Percentiles rank a stretch among this genome's conserved stretches.
Evolutionary conservation across 2,113 vertebrate species (phyloP).

Genomic region (Campylorhamphus procurvoides): DNA sequence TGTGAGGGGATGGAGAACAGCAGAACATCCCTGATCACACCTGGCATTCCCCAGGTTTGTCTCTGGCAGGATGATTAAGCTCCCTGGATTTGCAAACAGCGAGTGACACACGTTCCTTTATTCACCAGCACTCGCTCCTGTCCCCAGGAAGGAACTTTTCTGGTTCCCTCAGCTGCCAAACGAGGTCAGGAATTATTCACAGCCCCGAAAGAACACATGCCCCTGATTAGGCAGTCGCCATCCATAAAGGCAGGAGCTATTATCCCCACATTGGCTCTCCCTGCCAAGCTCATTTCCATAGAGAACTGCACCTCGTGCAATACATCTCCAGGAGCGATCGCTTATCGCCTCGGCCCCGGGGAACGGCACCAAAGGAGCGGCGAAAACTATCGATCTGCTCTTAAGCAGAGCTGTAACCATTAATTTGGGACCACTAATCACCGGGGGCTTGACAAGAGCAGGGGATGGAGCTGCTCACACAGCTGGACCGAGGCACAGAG

Average conservation of each 20-base stretch:
- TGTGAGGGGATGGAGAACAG: neutral
- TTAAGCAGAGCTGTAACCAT: conserved; percentile 5
- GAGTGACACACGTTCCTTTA: fast-evolving
- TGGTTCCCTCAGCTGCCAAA: neutral
- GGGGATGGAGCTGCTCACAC: neutral
- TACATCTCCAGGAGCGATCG: neutral
- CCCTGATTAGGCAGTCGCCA: neutral
- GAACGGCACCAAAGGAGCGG: neutral
- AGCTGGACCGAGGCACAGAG: neutral
- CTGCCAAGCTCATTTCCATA: conserved; percentile 10
- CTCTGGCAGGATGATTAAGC: neutral
- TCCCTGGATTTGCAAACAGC: neutral
- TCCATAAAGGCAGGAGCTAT: neutral
- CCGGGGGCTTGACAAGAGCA: too few relatives aligned
- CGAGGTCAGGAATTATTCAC: neutral
- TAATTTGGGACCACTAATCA: neutral
- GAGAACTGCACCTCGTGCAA: conserved; percentile 5
- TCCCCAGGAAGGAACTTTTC: neutral
- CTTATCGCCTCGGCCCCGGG: neutral
- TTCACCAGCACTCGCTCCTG: fast-evolving
- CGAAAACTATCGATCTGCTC: neutral
- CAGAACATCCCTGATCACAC: neutral
- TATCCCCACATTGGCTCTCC: neutral
- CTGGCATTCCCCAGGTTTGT: neutral
- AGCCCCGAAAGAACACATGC: neutral